Base-by-base conservation (phyloP, 2,888 invertebrate genomes). In the Syritta pipiens region DNA sequence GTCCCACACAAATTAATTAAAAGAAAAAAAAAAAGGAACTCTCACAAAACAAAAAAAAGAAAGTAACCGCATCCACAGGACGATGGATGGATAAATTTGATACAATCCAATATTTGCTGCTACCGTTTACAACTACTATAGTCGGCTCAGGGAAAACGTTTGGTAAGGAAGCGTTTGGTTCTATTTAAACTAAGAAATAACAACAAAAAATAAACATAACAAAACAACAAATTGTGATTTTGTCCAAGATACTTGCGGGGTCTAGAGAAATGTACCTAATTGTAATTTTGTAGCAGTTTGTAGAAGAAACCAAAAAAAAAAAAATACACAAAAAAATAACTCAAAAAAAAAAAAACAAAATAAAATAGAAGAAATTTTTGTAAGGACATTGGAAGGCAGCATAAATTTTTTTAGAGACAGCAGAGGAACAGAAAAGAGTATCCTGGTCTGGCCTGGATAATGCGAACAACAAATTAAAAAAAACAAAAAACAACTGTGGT, bases 121-220 rank as follows among this genome's bases (percentile, higher is more conserved):
- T 79, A 79, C 79, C 74, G 74, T 79, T 74, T 74, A 79, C 65
- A 79, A 79, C 77, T 79, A 79, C 72, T 79, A 79, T 79, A 79
- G 79, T 79, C 79, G 79, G 79, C 79, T 79, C 79, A 79, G 79
- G 79, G 79, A 79, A 79, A 79, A 79, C 79, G 79, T 79, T 74
- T 49, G 79, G 74, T 74, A 74, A 79, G 79, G 57, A 79, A 74
- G 60, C 74, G 74, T 79, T 74, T 79, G 67, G 67, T 74, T n/a
- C n/a, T 62, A 79, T 57, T 79, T 79, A 72, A 74, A 60, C 65
- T 72, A 79, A 79, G 53, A 65, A 77, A 42, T 37, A 71, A 71
- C 24, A 76, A 77, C 53, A 53, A 49, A 42, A 28, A 30, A 44
- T 48, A 4, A 14, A 53, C 32, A 53, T 4, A 35, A 53, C 35